A percentile compares a stretch with the other conserved stretches of the same genome.
Evolutionary conservation across 2,888 invertebrate species (phyloP).

Genomic region (Morinoia aosen): DNA sequence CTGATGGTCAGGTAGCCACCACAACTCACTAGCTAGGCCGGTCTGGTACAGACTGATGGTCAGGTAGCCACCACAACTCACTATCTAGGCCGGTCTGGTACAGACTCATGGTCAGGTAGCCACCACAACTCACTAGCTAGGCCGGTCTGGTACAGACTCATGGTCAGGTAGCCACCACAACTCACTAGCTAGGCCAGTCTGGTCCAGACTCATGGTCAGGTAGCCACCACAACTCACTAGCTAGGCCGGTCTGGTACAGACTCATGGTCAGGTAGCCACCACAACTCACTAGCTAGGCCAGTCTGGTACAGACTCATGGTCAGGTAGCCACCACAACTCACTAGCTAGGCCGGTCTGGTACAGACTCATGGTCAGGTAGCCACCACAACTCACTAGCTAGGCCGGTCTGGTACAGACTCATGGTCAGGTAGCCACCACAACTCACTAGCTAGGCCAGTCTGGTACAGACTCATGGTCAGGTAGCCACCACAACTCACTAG

Average conservation of each 20-base stretch:
- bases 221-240: conserved; percentile 99
- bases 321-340: conserved; percentile 64
- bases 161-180: conserved; percentile 95
- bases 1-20: conserved; percentile 95
- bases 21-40: conserved; percentile 74
- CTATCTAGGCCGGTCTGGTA: conserved; percentile 84
- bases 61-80: conserved; percentile 64
- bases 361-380: conserved; percentile 91
- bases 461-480: conserved; percentile 90
- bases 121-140: conserved; percentile 81
- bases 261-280: conserved; percentile 95
- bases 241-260: conserved; percentile 89
- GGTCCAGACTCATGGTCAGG: conserved; percentile 90
- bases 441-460: conserved; percentile 80
- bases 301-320: conserved; percentile 32
- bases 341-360: conserved; percentile 84
- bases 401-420: conserved; percentile 93
- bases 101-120: conserved; percentile 91
- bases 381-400: conserved; percentile 81
- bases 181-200: conserved; percentile 80
- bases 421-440: conserved; percentile 95
- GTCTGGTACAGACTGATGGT: conserved; percentile 22
- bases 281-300: conserved; percentile 74
- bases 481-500: conserved; percentile 99
- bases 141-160: conserved; percentile 93